Conservation (phyloP, 2,888 invertebrate genomes). For the Helobdella robusta region DNA sequence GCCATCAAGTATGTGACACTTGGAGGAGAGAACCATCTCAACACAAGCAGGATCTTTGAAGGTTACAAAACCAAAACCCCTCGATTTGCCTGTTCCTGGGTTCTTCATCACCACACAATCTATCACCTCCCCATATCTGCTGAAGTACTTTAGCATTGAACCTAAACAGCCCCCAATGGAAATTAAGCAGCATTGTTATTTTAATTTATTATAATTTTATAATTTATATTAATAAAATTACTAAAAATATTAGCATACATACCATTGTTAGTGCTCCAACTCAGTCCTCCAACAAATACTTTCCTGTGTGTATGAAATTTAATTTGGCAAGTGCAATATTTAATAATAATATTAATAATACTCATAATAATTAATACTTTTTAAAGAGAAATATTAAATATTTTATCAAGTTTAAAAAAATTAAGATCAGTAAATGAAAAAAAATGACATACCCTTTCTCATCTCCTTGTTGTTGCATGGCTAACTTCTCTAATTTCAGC, state of each 20-base stretch:
- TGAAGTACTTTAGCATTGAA: constrained; percentile 74
- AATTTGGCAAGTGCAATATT: background rate
- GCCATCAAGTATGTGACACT: constrained; percentile 85
- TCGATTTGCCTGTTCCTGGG: constrained; percentile 84
- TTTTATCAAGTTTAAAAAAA: background rate
- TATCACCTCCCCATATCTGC: constrained; percentile 87
- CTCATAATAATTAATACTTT: too few relatives aligned
- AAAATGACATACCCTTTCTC: constrained; percentile 24
- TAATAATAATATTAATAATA: background rate
- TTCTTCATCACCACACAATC: constrained; percentile 98
- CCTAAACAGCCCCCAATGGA: too few relatives aligned
- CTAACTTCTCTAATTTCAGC: too few relatives aligned
- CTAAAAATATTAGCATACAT: constrained; percentile 47
- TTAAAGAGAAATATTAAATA: background rate
- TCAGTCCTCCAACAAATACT: constrained; percentile 99
- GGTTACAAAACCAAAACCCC: constrained; percentile 93
- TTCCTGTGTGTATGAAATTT: constrained; percentile 70
- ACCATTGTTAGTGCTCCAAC: constrained; percentile 99
- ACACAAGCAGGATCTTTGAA: constrained; percentile 85
- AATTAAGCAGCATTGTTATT: background rate
- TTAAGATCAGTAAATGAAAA: too few relatives aligned
- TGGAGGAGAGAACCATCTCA: constrained; percentile 76
- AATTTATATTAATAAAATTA: background rate
- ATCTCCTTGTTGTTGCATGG: constrained; percentile 24
- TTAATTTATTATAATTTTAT: background rate